Base-by-base conservation (phyloP, 1,140 invertebrate species). In the Lerema accius region DNA sequence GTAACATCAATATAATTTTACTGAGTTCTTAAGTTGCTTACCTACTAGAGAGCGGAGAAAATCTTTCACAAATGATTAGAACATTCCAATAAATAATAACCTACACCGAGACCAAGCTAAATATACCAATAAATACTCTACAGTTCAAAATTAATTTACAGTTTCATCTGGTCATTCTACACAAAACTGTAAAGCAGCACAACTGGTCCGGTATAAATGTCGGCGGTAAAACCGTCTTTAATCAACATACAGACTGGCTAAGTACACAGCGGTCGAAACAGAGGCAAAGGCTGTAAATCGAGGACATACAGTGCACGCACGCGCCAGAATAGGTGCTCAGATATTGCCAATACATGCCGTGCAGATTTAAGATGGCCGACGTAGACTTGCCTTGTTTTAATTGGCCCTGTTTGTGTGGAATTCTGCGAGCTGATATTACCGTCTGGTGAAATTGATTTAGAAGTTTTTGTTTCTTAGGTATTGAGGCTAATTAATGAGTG, bases 311-410 rank as follows among this genome's bases (percentile, higher is more conserved):
- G 67, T 66, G 70, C 74, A 68, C 67, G 69, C 73, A 68, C 71
- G 67, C 69, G 37, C 50, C 62, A 69, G 70, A 82, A 79, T 77
- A 78, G 80, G 73, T 76, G 68, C 75, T 71, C 76, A 82, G 82
- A 84, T 86, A 84, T 86, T 84, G 84, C 73, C 84, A 79, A 84
- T 84, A 84, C 82, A 80, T 71, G 73, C 72, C 67, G 76, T 66
- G 66, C 71, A 84, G 82, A 86, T 86, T 86, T 86, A 86, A 86
- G 84, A 86, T 86, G 84, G 82, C 84, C 71, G 71, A 81, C 79
- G 73, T 74, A 69, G 75, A 84, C 84, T 86, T 86, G 82, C 76
- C 84, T 80, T 79, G 84, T 84, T 86, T 86, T 86, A 86, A 86
- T 86, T 86, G 84, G 75, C 60, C 39, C 23, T 51, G 48, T 56